Evolutionary conservation across 2,113 vertebrate genomes (phyloP).

Genomic region (Callospermophilus lateralis): DNA sequence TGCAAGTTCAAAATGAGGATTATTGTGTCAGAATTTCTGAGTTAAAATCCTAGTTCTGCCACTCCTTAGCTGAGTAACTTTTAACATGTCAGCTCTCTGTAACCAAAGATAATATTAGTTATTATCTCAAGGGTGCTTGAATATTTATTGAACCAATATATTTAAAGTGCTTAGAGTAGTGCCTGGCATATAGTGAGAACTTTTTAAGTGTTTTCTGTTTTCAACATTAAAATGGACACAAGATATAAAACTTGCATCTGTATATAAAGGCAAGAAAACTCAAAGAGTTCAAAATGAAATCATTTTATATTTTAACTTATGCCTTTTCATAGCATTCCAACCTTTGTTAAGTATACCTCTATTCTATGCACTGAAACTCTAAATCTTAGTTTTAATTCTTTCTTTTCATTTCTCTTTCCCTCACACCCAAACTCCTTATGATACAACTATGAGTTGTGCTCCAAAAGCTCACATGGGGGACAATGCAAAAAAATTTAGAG

Average conservation of each 20-base stretch:
- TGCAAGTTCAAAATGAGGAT: not conserved
- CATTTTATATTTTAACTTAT: not conserved
- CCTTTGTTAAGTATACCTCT: not conserved
- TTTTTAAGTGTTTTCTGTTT: constrained; percentile 55
- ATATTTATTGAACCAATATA: constrained; percentile 55
- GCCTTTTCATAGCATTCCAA: not conserved
- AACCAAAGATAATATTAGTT: constrained; percentile 6
- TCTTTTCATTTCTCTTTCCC: not conserved
- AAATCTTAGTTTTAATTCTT: constrained; percentile 8
- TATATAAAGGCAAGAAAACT: not conserved
- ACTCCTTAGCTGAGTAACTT: not conserved
- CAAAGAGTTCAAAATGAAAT: constrained; percentile 37
- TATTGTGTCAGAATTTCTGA: constrained; percentile 31
- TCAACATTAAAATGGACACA: not conserved
- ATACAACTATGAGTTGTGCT: too few relatives aligned
- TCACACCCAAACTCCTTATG: not conserved
- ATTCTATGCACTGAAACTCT: not conserved
- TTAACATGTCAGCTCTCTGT: not conserved
- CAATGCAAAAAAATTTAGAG: too few relatives aligned
- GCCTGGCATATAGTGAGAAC: not conserved
- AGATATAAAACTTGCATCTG: not conserved
- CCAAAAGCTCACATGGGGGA: too few relatives aligned
- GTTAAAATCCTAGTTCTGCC: not conserved
- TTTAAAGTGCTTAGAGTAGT: constrained; percentile 49
- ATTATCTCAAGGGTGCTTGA: constrained; percentile 39